These are phyloP conservation scores for Colaptes auratus DNA, from an alignment of 2,113 vertebrate species.

Conservation along the genomic window DNA sequence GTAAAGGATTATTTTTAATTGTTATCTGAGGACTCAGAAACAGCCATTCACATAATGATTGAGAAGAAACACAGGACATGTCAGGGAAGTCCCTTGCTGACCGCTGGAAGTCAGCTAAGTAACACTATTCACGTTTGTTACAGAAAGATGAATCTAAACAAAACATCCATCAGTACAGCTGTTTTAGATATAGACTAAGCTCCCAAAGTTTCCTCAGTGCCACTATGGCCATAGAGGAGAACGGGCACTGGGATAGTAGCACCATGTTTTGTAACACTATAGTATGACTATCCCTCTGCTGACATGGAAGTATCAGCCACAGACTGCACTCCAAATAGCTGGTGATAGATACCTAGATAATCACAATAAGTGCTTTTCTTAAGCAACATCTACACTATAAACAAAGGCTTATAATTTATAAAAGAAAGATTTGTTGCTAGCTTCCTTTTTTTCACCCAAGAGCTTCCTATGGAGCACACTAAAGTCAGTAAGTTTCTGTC, in stretches of 20 bases:
- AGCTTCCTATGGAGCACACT: neutral
- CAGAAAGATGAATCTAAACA: neutral
- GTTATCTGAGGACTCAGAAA: neutral
- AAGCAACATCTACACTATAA: neutral
- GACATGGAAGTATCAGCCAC: neutral
- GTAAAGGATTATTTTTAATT: neutral
- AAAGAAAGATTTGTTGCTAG: neutral
- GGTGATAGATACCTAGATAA: neutral
- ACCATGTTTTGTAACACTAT: neutral
- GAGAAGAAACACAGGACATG: neutral
- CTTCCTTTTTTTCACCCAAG: neutral
- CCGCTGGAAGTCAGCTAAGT: neutral
- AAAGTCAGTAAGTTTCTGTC: neutral
- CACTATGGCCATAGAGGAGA: rapidly evolving
- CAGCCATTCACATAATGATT: neutral
- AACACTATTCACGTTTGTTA: neutral
- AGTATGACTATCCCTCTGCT: slow-evolving; percentile 1
- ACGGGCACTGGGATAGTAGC: neutral
- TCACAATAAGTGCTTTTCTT: neutral
- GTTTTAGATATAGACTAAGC: neutral
- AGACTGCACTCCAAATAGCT: neutral
- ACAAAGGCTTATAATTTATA: neutral
- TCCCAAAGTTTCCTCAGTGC: neutral
- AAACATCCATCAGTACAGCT: neutral
- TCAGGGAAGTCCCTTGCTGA: neutral